A percentile compares a stretch with the other conserved stretches of the same genome.
Conservation (phyloP, 1,140 invertebrate genomes). For the Drosophila littoralis region DNA sequence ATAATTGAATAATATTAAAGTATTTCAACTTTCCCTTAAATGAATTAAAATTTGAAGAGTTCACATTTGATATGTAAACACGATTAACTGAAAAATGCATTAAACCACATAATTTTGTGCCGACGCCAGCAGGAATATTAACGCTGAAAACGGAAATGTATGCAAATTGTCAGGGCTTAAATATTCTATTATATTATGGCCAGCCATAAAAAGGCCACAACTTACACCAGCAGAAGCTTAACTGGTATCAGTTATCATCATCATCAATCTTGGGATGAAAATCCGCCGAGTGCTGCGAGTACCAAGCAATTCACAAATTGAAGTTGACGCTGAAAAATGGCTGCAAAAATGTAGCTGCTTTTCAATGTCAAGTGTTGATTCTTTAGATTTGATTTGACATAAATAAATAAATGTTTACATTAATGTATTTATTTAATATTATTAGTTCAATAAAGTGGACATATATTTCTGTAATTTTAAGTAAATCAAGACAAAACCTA, state of each 20-base stretch:
- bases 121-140: background rate
- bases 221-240: conserved; percentile 4
- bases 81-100: conserved; percentile 13
- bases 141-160: conserved; percentile 6
- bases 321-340: background rate
- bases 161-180: background rate
- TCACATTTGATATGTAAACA: no score
- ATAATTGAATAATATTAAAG: no score
- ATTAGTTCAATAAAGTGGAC: no score
- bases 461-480: no score
- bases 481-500: background rate
- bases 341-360: background rate
- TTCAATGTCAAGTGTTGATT: background rate
- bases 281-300: conserved; percentile 8
- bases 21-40: no score
- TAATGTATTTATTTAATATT: no score
- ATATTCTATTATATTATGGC: conserved; percentile 18
- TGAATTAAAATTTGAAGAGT: no score
- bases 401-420: background rate
- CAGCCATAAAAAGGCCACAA: conserved; percentile 20
- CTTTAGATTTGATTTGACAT: background rate
- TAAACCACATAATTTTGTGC: conserved; percentile 23
- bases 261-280: conserved; percentile 35
- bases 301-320: conserved; percentile 28
- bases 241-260: conserved; percentile 14